Conservation (phyloP, 2,113 vertebrate genomes). For the Hydropotes inermis region DNA sequence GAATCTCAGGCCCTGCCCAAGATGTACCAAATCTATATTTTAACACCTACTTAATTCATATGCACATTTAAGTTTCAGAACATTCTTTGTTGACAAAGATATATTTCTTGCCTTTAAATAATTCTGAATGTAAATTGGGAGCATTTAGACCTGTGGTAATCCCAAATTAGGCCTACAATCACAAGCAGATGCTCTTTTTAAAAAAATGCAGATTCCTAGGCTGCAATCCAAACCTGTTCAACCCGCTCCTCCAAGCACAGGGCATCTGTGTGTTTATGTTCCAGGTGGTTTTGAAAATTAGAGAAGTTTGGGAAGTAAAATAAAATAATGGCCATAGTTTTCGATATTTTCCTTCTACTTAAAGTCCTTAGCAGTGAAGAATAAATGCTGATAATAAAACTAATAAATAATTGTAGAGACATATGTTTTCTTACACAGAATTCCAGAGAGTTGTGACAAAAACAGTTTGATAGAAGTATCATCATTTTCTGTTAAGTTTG, state of each 20-base stretch:
- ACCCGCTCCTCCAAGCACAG: background rate
- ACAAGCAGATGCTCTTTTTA: background rate
- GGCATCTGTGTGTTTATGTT: background rate
- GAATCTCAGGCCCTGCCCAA: background rate
- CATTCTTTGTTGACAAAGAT: conserved; percentile 5
- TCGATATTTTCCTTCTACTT: background rate
- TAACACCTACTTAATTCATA: background rate
- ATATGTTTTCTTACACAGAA: background rate
- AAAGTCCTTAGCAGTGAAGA: background rate
- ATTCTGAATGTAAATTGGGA: background rate
- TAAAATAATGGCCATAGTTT: background rate
- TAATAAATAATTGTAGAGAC: background rate
- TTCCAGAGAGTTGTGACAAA: background rate
- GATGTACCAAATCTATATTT: background rate
- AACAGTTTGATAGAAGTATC: background rate
- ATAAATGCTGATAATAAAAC: background rate
- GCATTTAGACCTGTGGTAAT: conserved; percentile 16
- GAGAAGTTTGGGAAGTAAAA: background rate
- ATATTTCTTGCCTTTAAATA: background rate
- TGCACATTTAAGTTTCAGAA: background rate
- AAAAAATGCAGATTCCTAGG: background rate
- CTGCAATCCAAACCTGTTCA: background rate
- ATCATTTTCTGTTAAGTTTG: background rate
- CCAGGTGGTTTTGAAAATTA: background rate
- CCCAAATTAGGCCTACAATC: background rate